These are phyloP conservation scores for Micrasema longulum DNA, from an alignment of 1,140 invertebrate species.

Conservation along the genomic window DNA sequence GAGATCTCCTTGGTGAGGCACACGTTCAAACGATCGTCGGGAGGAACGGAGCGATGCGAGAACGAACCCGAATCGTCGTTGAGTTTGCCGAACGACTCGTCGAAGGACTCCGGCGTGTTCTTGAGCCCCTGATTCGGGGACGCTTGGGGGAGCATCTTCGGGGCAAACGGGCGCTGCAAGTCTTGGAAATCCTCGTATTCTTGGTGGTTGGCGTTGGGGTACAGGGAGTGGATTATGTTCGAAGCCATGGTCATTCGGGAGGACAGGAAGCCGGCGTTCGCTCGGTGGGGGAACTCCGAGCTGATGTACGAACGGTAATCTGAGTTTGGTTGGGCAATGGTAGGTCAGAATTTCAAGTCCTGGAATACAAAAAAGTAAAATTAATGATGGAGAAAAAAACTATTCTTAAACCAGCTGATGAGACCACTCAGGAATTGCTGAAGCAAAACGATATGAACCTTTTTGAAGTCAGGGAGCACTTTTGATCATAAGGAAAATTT, in stretches of 20 bases:
- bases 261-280: constrained; percentile 52
- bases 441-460: too few relatives aligned
- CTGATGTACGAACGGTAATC: constrained; percentile 48
- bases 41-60: too few relatives aligned
- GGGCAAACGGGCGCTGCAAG: constrained; percentile 42
- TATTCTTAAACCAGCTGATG: too few relatives aligned
- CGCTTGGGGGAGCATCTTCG: constrained; percentile 11
- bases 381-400: too few relatives aligned
- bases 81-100: constrained; percentile 2
- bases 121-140: constrained; percentile 10
- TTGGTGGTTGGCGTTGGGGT: constrained; percentile 56
- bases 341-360: constrained; percentile 73
- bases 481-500: too few relatives aligned
- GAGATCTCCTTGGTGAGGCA: constrained; percentile 57
- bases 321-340: constrained; percentile 56
- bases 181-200: constrained; percentile 60
- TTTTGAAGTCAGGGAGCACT: too few relatives aligned
- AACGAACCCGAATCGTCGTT: constrained; percentile 1
- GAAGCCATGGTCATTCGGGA: constrained; percentile 61
- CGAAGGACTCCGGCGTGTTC: neutral
- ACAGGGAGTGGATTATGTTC: constrained; percentile 64
- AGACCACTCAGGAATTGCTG: too few relatives aligned
- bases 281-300: constrained; percentile 40
- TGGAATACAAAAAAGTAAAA: constrained; percentile 55
- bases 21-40: too few relatives aligned